Evolutionary conservation across 1,140 invertebrate species (phyloP).

Genomic region (Thalassaphorura encarpata): DNA sequence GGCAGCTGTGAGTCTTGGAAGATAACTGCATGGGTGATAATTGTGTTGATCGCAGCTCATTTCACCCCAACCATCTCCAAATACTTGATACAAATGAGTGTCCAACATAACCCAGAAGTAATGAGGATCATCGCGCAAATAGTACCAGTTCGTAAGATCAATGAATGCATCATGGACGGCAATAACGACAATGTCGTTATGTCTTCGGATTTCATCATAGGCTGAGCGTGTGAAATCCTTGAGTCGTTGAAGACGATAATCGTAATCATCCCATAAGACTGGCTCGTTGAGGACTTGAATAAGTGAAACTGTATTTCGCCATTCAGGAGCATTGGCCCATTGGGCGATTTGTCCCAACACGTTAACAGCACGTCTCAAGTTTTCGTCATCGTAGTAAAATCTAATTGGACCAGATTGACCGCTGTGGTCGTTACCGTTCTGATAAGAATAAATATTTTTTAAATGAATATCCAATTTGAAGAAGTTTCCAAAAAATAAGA

Average conservation of each 20-base stretch:
- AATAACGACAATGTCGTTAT: constrained; percentile 19
- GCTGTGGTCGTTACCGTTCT: constrained; percentile 28
- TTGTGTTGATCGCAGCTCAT: constrained; percentile 22
- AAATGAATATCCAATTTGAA: background rate
- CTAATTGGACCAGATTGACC: constrained; percentile 18
- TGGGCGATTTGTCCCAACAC: constrained; percentile 20
- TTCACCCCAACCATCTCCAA: constrained; percentile 8
- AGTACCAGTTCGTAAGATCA: constrained; percentile 24
- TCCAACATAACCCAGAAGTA: constrained; percentile 30
- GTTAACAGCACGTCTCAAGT: constrained; percentile 9
- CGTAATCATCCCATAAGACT: constrained; percentile 26
- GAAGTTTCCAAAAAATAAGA: background rate
- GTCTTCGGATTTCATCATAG: constrained; percentile 12
- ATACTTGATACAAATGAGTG: constrained; percentile 28
- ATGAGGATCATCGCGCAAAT: constrained; percentile 26
- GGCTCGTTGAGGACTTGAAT: constrained; percentile 31
- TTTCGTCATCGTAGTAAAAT: constrained; percentile 23
- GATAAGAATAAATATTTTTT: background rate
- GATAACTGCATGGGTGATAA: constrained; percentile 9
- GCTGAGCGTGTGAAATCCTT: constrained; percentile 17
- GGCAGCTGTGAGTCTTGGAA: constrained; percentile 4
- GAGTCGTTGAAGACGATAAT: constrained; percentile 15
- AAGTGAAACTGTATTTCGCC: constrained; percentile 24
- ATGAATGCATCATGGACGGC: constrained; percentile 31
- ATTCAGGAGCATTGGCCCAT: constrained; percentile 12